Evolutionary conservation across 2,113 vertebrate species (phyloP).

Genomic region (Neodontobutis hainanensis): DNA sequence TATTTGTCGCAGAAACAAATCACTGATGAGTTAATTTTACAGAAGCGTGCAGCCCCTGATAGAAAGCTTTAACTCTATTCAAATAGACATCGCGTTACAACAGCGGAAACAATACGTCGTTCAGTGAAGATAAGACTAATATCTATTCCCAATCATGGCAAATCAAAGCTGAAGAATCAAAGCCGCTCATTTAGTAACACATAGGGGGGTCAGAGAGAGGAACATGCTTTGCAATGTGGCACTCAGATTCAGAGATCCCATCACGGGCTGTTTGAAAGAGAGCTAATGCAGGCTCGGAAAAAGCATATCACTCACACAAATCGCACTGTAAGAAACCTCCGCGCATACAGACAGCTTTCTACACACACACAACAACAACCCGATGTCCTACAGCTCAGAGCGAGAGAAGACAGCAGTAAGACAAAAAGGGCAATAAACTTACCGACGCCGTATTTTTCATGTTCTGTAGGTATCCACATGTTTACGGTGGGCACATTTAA

Average conservation of each 20-base stretch:
- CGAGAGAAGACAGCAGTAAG: conserved; percentile 34
- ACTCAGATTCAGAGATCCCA: conserved; percentile 40
- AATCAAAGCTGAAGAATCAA: not conserved
- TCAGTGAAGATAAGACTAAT: not conserved
- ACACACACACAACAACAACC: conserved; percentile 11
- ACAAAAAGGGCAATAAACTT: conserved; percentile 76
- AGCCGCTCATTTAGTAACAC: conserved; percentile 27
- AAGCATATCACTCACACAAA: not conserved
- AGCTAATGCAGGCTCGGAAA: conserved; percentile 25
- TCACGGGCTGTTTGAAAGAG: conserved; percentile 23
- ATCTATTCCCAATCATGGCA: not conserved
- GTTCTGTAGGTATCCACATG: conserved; percentile 98
- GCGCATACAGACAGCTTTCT: not conserved
- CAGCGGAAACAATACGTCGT: conserved; percentile 22
- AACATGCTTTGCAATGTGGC: conserved; percentile 64
- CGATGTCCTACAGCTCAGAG: conserved; percentile 31
- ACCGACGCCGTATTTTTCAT: conserved; percentile 99
- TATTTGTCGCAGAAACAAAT: not conserved
- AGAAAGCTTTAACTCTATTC: conserved; percentile 10
- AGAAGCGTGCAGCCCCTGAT: not conserved
- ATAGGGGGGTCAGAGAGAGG: conserved; percentile 40
- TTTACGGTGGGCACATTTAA: conserved; percentile 64
- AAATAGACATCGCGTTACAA: conserved; percentile 26
- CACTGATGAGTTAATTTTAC: not conserved
- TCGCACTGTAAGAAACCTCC: conserved; percentile 5